A percentile compares a stretch with the other conserved stretches of the same genome.
These are phyloP conservation scores for Heliconius congener DNA, from an alignment of 1,140 invertebrate genomes.

Conservation along the genomic window DNA sequence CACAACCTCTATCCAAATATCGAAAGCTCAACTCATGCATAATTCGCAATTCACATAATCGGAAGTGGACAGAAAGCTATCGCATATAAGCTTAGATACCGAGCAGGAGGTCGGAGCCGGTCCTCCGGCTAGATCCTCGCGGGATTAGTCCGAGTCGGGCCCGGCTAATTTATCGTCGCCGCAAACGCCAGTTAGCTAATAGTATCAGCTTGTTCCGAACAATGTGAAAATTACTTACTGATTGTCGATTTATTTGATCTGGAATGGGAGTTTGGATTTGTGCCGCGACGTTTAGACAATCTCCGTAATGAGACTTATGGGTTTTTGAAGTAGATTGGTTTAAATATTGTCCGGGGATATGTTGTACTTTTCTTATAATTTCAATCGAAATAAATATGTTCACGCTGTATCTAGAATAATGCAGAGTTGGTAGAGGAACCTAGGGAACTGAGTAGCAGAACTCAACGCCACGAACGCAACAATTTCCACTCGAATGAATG, in stretches of 20 bases:
- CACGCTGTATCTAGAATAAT: too few relatives aligned
- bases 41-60: slow-evolving; percentile 22
- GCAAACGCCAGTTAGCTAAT: slow-evolving; percentile 39
- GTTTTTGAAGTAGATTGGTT: background rate
- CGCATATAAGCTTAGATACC: slow-evolving; percentile 33
- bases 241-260: slow-evolving; percentile 36
- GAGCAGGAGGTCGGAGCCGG: slow-evolving; percentile 26
- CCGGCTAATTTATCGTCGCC: slow-evolving; percentile 37
- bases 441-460: too few relatives aligned
- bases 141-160: slow-evolving; percentile 30
- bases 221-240: slow-evolving; percentile 41
- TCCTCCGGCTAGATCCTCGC: slow-evolving; percentile 27
- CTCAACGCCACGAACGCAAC: too few relatives aligned
- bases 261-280: slow-evolving; percentile 12
- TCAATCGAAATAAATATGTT: too few relatives aligned
- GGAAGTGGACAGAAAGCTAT: slow-evolving; percentile 29
- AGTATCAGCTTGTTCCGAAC: slow-evolving; percentile 33
- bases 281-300: background rate
- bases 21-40: slow-evolving; percentile 8
- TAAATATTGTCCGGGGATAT: background rate
- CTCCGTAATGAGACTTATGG: background rate
- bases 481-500: too few relatives aligned
- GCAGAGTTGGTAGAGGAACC: too few relatives aligned
- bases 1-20: background rate
- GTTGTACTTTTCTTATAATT: background rate